phyloP scores from a whole-genome alignment of 2,888 invertebrate genomes.

The Cheilosia urbana region DNA sequence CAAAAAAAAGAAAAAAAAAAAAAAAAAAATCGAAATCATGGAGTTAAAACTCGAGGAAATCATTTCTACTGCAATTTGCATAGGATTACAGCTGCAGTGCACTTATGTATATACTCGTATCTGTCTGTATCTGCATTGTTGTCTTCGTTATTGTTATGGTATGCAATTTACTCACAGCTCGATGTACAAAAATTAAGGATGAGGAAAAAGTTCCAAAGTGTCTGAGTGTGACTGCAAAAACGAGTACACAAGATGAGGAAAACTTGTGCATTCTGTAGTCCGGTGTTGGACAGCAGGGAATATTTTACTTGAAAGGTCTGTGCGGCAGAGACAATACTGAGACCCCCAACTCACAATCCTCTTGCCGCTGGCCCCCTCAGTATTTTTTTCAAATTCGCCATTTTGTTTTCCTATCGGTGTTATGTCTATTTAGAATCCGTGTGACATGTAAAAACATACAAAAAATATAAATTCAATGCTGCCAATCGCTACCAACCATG shows the following conservation, averaged over 20 bases:
- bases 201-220: conserved; percentile 59
- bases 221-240: conserved; percentile 51
- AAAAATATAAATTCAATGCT: no score
- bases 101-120: conserved; percentile 29
- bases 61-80: conserved; percentile 73
- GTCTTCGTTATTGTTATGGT: conserved; percentile 72
- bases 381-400: no score
- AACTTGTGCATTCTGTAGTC: conserved; percentile 44
- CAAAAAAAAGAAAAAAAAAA: conserved; percentile 9
- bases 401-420: no score
- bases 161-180: conserved; percentile 64
- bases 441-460: no score
- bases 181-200: conserved; percentile 57
- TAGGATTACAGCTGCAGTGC: conserved; percentile 71
- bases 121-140: conserved; percentile 50
- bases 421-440: no score
- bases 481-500: no score
- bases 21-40: conserved; percentile 54
- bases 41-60: conserved; percentile 73
- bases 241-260: conserved; percentile 1
- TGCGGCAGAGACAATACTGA: no score
- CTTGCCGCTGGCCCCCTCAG: no score
- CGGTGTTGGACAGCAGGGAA: conserved; percentile 48
- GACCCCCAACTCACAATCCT: no score
- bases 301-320: conserved; percentile 16